These are phyloP conservation scores for Telenomus remus DNA, from an alignment of 1,140 invertebrate genomes.

Conservation along the genomic window DNA sequence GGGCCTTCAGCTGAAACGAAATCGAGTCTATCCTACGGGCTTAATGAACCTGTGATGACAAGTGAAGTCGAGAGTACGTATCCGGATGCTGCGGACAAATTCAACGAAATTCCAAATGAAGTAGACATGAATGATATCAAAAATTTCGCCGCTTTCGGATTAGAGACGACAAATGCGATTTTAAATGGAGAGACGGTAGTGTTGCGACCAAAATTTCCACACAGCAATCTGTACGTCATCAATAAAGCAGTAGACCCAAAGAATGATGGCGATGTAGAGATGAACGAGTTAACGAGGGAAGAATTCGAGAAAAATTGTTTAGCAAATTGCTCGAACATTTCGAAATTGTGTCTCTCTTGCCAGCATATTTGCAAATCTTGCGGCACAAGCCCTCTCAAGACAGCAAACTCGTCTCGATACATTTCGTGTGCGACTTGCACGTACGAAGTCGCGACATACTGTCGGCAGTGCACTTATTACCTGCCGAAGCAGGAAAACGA, in stretches of 20 bases:
- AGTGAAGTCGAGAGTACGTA: slow-evolving; percentile 44
- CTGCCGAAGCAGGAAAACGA: slow-evolving; percentile 58
- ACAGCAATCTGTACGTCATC: slow-evolving; percentile 73
- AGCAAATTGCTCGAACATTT: slow-evolving; percentile 5
- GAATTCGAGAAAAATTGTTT: slow-evolving; percentile 25
- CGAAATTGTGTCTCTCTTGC: slow-evolving; percentile 63
- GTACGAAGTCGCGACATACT: slow-evolving; percentile 67
- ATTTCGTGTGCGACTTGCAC: slow-evolving; percentile 61
- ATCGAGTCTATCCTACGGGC: not conserved
- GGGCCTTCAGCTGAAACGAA: not conserved
- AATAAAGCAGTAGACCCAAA: slow-evolving; percentile 71
- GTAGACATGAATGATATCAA: slow-evolving; percentile 47
- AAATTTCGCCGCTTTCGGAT: slow-evolving; percentile 54
- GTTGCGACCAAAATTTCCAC: slow-evolving; percentile 69
- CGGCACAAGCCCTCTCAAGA: slow-evolving; percentile 52
- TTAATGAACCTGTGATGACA: slow-evolving; percentile 51
- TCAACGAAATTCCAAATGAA: slow-evolving; percentile 52
- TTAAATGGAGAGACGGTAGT: slow-evolving; percentile 72
- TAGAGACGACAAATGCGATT: slow-evolving; percentile 70
- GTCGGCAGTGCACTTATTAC: slow-evolving; percentile 66
- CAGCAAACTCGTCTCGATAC: slow-evolving; percentile 49
- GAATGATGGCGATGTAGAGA: slow-evolving; percentile 61
- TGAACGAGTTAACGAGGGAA: slow-evolving; percentile 20
- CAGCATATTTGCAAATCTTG: slow-evolving; percentile 61
- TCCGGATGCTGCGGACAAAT: slow-evolving; percentile 66